A percentile compares a stretch with the other conserved stretches of the same genome.
Evolutionary conservation across 2,888 invertebrate species (phyloP).

Genomic region (Lasioglossum morio): DNA sequence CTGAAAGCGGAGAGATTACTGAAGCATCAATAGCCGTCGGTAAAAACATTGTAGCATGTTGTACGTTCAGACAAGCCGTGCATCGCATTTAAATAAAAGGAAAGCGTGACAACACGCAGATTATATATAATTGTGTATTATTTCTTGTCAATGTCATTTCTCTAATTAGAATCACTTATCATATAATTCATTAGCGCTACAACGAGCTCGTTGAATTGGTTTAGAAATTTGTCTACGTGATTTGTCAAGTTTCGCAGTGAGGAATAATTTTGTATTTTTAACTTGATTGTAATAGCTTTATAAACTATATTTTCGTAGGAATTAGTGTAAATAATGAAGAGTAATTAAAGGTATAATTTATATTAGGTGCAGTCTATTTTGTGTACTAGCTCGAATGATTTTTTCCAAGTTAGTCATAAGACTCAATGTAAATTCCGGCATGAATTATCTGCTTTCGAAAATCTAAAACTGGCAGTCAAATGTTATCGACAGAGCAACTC

Average conservation of each 20-base stretch:
- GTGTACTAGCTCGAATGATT: not conserved
- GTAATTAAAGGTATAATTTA: not conserved
- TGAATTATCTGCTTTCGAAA: not conserved
- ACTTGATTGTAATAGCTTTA: not conserved
- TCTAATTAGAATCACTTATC: not conserved
- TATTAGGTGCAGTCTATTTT: not conserved
- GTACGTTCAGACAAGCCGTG: not conserved
- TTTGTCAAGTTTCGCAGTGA: not conserved
- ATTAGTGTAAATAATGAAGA: not conserved
- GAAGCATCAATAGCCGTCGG: constrained; percentile 4
- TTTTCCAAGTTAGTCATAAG: not conserved
- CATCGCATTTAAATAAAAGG: not conserved
- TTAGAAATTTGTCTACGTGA: not conserved
- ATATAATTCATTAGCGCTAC: not conserved
- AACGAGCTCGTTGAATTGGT: not conserved
- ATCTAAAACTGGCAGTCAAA: not conserved
- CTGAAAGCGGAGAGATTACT: not conserved
- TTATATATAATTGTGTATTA: not conserved
- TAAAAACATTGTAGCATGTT: constrained; percentile 6
- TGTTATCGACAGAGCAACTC: not conserved
- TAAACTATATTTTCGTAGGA: not conserved
- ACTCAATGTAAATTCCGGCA: not conserved
- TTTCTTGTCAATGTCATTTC: not conserved
- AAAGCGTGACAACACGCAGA: not conserved
- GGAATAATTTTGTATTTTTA: not conserved